These are phyloP conservation scores for Sceloporus undulatus DNA, from an alignment of 2,113 vertebrate genomes.

Conservation along the genomic window DNA sequence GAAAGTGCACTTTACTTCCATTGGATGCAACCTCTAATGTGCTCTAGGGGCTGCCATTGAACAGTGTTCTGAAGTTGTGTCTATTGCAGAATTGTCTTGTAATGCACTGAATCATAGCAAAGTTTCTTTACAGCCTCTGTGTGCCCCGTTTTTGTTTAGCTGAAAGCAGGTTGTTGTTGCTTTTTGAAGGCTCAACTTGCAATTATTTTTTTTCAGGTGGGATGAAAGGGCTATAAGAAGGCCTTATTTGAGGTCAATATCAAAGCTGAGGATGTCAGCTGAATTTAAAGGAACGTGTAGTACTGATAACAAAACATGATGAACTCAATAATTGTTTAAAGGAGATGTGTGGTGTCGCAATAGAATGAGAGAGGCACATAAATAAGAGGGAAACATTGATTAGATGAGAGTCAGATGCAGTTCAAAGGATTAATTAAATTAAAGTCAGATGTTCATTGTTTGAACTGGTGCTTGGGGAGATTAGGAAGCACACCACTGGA, in stretches of 20 bases:
- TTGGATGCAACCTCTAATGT: neutral
- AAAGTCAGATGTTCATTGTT: constrained; percentile 19
- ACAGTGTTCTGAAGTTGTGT: neutral
- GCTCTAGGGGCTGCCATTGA: too few relatives aligned
- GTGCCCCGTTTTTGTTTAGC: neutral
- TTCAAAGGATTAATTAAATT: constrained; percentile 33
- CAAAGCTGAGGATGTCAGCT: neutral
- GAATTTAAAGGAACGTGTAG: constrained; percentile 11
- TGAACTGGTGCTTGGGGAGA: neutral
- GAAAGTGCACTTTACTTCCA: neutral
- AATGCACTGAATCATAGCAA: neutral
- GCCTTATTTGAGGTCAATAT: neutral
- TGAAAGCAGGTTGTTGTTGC: neutral
- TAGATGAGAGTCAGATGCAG: constrained; percentile 34
- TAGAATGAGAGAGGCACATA: constrained; percentile 29
- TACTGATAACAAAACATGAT: constrained; percentile 3
- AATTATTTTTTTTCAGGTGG: neutral
- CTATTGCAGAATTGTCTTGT: neutral
- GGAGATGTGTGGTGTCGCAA: constrained; percentile 2
- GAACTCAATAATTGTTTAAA: constrained; percentile 30
- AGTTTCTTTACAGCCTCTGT: neutral
- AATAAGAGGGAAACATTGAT: constrained; percentile 25
- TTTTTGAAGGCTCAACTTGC: neutral
- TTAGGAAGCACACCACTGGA: neutral
- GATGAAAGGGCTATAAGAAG: neutral